Conservation (phyloP, 1,140 invertebrate species). For the Drosophila bipectinata region DNA sequence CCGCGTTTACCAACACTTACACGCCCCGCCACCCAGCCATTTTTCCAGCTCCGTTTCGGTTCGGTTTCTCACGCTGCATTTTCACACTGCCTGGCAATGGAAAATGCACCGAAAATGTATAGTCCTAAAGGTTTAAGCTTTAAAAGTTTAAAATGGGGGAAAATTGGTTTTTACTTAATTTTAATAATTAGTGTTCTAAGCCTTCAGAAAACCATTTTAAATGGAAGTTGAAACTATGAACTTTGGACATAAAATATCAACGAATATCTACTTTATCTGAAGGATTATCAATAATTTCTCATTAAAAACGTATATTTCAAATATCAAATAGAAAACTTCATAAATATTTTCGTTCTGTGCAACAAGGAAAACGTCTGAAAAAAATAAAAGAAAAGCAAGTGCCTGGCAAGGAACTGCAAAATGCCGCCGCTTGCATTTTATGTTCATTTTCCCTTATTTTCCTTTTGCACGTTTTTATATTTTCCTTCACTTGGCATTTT, state of each 20-base stretch:
- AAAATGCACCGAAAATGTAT: background rate
- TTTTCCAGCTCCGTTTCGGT: conserved; percentile 38
- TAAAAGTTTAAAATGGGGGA: background rate
- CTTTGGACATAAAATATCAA: no score
- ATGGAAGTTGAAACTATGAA: no score
- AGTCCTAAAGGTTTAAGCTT: no score
- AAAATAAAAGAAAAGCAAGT: conserved; percentile 7
- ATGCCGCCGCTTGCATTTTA: conserved; percentile 74
- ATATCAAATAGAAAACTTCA: background rate
- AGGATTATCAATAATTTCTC: background rate
- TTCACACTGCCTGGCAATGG: conserved; percentile 54
- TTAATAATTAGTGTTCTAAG: no score
- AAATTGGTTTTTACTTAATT: no score
- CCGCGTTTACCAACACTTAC: conserved; percentile 78
- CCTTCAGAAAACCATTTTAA: no score
- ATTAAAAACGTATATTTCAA: background rate
- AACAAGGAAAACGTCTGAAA: conserved; percentile 2
- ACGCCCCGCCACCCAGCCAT: conserved; percentile 52
- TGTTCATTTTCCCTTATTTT: conserved; percentile 48
- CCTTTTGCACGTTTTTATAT: conserved; percentile 21
- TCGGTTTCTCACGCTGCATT: conserved; percentile 59
- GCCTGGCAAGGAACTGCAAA: conserved; percentile 47
- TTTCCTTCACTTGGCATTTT: conserved; percentile 52
- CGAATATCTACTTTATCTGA: no score
- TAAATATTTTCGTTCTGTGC: conserved; percentile 8